phyloP scores from a whole-genome alignment of 1,140 invertebrate genomes.

The Aplysia californica region DNA sequence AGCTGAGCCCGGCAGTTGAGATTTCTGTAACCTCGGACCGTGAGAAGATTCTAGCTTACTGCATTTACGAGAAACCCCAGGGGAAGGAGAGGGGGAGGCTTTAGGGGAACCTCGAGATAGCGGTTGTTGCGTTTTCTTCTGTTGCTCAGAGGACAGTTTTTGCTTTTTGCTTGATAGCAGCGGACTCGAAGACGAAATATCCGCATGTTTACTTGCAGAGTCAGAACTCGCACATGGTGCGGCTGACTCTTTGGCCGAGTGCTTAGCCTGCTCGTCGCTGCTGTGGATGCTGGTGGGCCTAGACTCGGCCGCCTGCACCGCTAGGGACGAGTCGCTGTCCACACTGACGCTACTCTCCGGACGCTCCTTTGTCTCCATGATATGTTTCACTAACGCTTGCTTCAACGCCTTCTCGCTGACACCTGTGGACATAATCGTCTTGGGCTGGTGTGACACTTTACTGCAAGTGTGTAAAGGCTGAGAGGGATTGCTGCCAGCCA shows the following conservation, averaged over 20 bases:
- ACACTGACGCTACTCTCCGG: slow-evolving; percentile 52
- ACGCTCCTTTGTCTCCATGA: slow-evolving; percentile 43
- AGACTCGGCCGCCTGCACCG: slow-evolving; percentile 48
- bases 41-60: slow-evolving; percentile 15
- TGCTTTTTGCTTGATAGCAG: slow-evolving; percentile 32
- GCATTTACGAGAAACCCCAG: slow-evolving; percentile 36
- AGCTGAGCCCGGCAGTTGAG: slow-evolving; percentile 41
- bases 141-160: slow-evolving; percentile 38
- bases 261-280: slow-evolving; percentile 27
- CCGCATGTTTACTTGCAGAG: slow-evolving; percentile 61
- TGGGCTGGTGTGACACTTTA: slow-evolving; percentile 34
- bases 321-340: slow-evolving; percentile 49
- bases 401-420: slow-evolving; percentile 36
- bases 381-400: slow-evolving; percentile 38
- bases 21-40: slow-evolving; percentile 34
- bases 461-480: slow-evolving; percentile 43
- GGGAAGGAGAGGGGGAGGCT: slow-evolving; percentile 40
- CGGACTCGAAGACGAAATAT: slow-evolving; percentile 29
- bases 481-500: slow-evolving; percentile 29
- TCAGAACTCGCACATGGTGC: slow-evolving; percentile 3
- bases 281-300: slow-evolving; percentile 48
- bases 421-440: slow-evolving; percentile 30
- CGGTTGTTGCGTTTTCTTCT: slow-evolving; percentile 40
- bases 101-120: slow-evolving; percentile 41
- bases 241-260: not conserved